A percentile compares a stretch with the other conserved stretches of the same genome.
These are phyloP conservation scores for Pomatorhinus ruficollis DNA, from an alignment of 2,113 vertebrate genomes.

Conservation along the genomic window DNA sequence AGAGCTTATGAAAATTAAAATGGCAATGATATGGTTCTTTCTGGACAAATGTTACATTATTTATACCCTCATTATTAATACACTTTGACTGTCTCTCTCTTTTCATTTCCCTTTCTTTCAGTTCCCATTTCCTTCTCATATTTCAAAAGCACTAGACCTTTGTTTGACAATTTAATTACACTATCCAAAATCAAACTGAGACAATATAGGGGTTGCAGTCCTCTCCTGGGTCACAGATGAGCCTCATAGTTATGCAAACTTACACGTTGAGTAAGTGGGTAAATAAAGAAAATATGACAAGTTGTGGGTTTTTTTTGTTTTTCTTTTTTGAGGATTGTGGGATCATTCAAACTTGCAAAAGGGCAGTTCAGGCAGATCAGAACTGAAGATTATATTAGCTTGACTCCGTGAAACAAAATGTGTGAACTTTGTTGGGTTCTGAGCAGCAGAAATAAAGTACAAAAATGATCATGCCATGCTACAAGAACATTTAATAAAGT, in stretches of 20 bases:
- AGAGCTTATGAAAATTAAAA: slow-evolving; percentile 27
- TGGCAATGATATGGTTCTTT: not conserved
- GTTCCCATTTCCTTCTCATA: not conserved
- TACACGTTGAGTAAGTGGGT: not conserved
- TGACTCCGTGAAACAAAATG: not conserved
- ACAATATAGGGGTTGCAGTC: not conserved
- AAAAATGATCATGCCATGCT: not conserved
- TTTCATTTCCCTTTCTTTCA: not conserved
- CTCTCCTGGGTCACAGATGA: not conserved
- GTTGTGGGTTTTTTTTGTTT: not conserved
- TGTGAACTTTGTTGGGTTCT: not conserved
- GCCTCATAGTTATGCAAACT: not conserved
- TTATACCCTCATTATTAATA: slow-evolving; percentile 17
- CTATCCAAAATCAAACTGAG: not conserved
- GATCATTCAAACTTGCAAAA: not conserved
- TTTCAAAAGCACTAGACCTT: not conserved
- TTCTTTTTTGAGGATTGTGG: not conserved
- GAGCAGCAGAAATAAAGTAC: not conserved
- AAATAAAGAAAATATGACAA: not conserved
- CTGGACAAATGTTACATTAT: slow-evolving; percentile 12
- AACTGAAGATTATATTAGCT: not conserved
- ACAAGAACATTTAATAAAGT: not conserved
- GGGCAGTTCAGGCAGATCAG: not conserved
- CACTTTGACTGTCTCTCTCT: not conserved
- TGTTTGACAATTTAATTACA: slow-evolving; percentile 22